A percentile compares a stretch with the other conserved stretches of the same genome.
phyloP scores from a whole-genome alignment of 2,888 invertebrate species.

The Amphimallon solstitiale region DNA sequence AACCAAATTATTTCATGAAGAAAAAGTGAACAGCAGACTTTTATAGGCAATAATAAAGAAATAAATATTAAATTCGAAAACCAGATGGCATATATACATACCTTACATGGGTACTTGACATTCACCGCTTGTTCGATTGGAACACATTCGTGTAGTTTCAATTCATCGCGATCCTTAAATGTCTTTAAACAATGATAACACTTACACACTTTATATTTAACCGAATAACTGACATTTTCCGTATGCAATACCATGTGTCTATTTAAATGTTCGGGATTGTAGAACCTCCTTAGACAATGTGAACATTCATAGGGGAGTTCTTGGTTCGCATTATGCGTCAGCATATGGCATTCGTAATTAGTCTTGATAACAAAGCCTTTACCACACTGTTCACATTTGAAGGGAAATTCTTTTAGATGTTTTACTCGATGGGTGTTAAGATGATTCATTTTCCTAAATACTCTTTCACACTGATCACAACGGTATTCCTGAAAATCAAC shows the following conservation, averaged over 20 bases:
- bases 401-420: conserved; percentile 55
- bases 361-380: conserved; percentile 55
- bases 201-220: conserved; percentile 52
- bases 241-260: conserved; percentile 54
- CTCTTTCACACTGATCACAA: conserved; percentile 54
- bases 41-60: too few relatives aligned
- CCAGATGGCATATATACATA: too few relatives aligned
- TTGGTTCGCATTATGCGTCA: conserved; percentile 50
- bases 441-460: conserved; percentile 54
- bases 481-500: conserved; percentile 44
- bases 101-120: conserved; percentile 49
- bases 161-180: conserved; percentile 50
- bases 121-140: conserved; percentile 46
- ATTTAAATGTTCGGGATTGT: conserved; percentile 55
- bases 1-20: too few relatives aligned
- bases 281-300: conserved; percentile 53
- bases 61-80: too few relatives aligned
- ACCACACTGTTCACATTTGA: conserved; percentile 53
- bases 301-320: conserved; percentile 54
- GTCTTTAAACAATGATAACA: conserved; percentile 52
- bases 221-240: conserved; percentile 54
- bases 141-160: conserved; percentile 50
- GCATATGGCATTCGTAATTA: conserved; percentile 55
- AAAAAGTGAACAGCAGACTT: too few relatives aligned
- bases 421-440: conserved; percentile 54